These are phyloP conservation scores for Bursaphelenchus mucronatus DNA, from an alignment of 1,140 invertebrate genomes.

Conservation along the genomic window DNA sequence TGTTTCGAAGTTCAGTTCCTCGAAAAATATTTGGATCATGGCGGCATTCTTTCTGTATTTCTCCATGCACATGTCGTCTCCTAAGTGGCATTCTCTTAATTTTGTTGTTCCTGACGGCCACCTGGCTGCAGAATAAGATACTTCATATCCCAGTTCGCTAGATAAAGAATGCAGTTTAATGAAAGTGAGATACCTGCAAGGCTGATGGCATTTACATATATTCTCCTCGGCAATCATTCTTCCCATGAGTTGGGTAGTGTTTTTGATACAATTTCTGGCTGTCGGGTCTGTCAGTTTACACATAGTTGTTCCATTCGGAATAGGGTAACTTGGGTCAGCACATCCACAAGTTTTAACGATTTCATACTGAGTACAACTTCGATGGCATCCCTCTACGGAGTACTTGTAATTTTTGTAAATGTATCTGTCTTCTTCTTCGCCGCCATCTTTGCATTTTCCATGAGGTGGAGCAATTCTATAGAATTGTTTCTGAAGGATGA, in stretches of 20 bases:
- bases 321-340: constrained; percentile 54
- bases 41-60: constrained; percentile 59
- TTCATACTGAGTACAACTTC: constrained; percentile 58
- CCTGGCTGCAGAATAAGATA: constrained; percentile 57
- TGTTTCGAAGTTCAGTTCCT: constrained; percentile 60
- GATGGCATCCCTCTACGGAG: constrained; percentile 59
- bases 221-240: constrained; percentile 44
- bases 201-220: constrained; percentile 57
- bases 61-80: constrained; percentile 56
- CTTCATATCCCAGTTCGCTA: constrained; percentile 60
- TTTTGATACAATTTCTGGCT: constrained; percentile 57
- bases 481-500: constrained; percentile 54
- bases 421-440: constrained; percentile 46
- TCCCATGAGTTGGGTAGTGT: constrained; percentile 51
- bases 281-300: constrained; percentile 47
- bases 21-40: constrained; percentile 61
- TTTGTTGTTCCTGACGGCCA: constrained; percentile 61
- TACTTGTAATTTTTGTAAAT: constrained; percentile 60
- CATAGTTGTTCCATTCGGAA: constrained; percentile 18
- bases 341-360: constrained; percentile 54
- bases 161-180: constrained; percentile 17
- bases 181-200: constrained; percentile 46
- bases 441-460: constrained; percentile 53
- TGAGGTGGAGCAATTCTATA: constrained; percentile 50
- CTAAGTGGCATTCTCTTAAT: constrained; percentile 53